These are phyloP conservation scores for Parascotia fuliginaria DNA, from an alignment of 2,888 invertebrate genomes.

Conservation along the genomic window DNA sequence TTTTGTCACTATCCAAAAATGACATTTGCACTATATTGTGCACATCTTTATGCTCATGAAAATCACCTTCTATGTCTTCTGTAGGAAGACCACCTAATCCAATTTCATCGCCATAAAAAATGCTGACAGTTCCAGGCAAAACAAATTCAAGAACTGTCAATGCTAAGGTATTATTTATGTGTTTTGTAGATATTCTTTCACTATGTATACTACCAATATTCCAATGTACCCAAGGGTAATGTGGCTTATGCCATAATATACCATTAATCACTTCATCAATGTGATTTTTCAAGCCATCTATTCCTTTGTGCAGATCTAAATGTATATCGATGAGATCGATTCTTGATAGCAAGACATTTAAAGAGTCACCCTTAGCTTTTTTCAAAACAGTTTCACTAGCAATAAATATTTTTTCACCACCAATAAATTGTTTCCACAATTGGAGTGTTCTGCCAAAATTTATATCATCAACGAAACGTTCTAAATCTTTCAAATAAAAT, in stretches of 20 bases:
- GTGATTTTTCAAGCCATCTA: conserved; percentile 84
- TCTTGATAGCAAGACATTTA: conserved; percentile 87
- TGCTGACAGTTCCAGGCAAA: conserved; percentile 93
- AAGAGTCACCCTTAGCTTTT: conserved; percentile 71
- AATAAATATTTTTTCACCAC: conserved; percentile 88
- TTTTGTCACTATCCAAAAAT: conserved; percentile 80
- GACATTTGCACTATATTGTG: conserved; percentile 90
- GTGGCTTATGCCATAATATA: conserved; percentile 86
- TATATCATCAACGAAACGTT: conserved; percentile 87
- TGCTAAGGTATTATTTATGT: conserved; percentile 88
- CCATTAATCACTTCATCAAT: conserved; percentile 86
- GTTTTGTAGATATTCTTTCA: conserved; percentile 85
- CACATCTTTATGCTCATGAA: conserved; percentile 86
- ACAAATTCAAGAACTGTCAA: conserved; percentile 91
- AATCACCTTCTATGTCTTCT: conserved; percentile 84
- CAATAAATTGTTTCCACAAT: conserved; percentile 89
- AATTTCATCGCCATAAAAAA: conserved; percentile 97
- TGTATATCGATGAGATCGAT: conserved; percentile 91
- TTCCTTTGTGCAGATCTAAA: conserved; percentile 86
- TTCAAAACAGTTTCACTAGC: conserved; percentile 86
- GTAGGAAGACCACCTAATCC: conserved; percentile 86
- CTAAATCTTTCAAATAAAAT: conserved; percentile 93
- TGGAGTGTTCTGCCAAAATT: conserved; percentile 86
- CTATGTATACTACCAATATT: conserved; percentile 88
- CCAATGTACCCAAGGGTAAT: conserved; percentile 93